Evolutionary conservation across 2,888 invertebrate genomes (phyloP), one percentile per base, ranked within the genome.

Genomic region (Platycheirus albimanus): DNA sequence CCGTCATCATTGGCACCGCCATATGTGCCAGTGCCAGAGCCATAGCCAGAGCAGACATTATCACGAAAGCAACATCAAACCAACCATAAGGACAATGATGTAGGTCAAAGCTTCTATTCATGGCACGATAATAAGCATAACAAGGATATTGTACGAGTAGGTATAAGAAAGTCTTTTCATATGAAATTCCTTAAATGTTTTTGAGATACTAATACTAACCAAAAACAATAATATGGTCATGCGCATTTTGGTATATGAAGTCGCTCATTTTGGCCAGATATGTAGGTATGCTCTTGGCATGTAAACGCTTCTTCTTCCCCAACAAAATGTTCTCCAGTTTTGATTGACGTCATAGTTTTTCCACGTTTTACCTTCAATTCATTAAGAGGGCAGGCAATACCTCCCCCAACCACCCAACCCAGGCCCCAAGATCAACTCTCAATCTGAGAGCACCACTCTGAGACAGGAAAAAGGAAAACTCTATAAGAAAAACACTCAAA

Each of bases 101-200:
- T 78, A 78, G 78, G 83, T 74, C 78, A 83, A 83, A 83, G 83
- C 83, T 69, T 69, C 76, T 3, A 49, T 5, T 20, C 20, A 33
- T 41, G 13, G 6, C n/a, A 15, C 3, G 13, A 52, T 30, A 10
- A 33, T 52, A 11, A 20, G 5, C 28, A 38, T 47, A 20, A 15
- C 33, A 45, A 15, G 49, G 24, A 54, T 51, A 58, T 51, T 52
- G 70, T 56, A n/a, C n/a, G n/a, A n/a, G n/a, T n/a, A n/a, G n/a
- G 63, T 51, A 8, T 19, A 20, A 24, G 24, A n/a, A 24, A 3
- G 24, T 6, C 30, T 24, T 51, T 51, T 10, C 4, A 51, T 51
- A 28, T 17, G 2, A 11, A 17, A 58, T 58, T 58, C 41, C 24
- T 6, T 54, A 49, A 24, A 20, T 47, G 1, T 13, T 24, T 49